These are phyloP conservation scores for Caradrina kadenii DNA, from an alignment of 2,888 invertebrate genomes.

Conservation along the genomic window DNA sequence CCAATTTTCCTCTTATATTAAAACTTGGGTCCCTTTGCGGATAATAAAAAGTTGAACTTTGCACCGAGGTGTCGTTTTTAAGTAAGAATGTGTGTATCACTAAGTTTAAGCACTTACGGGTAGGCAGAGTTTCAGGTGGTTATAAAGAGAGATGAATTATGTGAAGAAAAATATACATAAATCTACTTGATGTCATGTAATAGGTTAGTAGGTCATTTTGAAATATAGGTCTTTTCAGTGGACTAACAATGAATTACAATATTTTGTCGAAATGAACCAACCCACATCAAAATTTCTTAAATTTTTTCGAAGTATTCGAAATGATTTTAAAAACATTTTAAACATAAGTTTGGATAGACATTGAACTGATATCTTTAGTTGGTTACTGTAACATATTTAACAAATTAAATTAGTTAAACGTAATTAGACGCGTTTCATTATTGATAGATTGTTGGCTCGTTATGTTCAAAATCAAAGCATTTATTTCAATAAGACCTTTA, in stretches of 20 bases:
- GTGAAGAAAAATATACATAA: not conserved
- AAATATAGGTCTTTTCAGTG: not conserved
- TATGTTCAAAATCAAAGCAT: too few relatives aligned
- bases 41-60: conserved; percentile 44
- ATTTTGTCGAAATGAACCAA: too few relatives aligned
- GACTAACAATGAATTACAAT: not conserved
- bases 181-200: not conserved
- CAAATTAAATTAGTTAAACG: too few relatives aligned
- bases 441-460: too few relatives aligned
- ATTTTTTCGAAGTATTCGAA: too few relatives aligned
- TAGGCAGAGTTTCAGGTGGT: conserved; percentile 22
- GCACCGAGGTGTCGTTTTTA: conserved; percentile 31
- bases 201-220: not conserved
- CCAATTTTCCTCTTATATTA: conserved; percentile 17
- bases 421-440: too few relatives aligned
- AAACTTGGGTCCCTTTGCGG: conserved; percentile 46
- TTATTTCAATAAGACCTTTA: too few relatives aligned
- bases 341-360: too few relatives aligned
- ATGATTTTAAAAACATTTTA: too few relatives aligned
- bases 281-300: too few relatives aligned
- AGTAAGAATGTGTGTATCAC: conserved; percentile 55
- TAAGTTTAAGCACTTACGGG: conserved; percentile 38
- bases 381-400: too few relatives aligned
- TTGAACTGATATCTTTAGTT: too few relatives aligned
- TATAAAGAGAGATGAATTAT: not conserved